Percentiles rank a stretch among this genome's conserved stretches.
Conservation (phyloP, 2,797 vertebrate genomes). For the Micropoecilia bifurca region DNA sequence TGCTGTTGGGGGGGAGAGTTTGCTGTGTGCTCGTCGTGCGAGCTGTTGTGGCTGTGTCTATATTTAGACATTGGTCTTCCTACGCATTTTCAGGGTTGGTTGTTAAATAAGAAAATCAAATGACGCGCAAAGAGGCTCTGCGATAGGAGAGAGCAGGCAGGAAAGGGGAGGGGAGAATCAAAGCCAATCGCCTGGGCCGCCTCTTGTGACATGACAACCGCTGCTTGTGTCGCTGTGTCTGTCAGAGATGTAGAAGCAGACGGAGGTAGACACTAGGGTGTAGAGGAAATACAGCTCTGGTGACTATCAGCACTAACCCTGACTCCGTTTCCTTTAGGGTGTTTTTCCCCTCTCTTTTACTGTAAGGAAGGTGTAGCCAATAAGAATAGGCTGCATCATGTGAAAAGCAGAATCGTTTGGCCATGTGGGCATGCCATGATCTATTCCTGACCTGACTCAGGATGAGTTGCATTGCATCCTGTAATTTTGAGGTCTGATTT, state of each 20-base stretch:
- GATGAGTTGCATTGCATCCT: conserved; percentile 68
- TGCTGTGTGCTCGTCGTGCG: conserved; percentile 64
- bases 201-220: conserved; percentile 70
- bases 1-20: conserved; percentile 66
- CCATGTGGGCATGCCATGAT: conserved; percentile 53
- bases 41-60: conserved; percentile 84
- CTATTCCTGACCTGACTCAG: conserved; percentile 64
- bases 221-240: conserved; percentile 37
- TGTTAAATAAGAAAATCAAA: conserved; percentile 89
- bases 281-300: conserved; percentile 66
- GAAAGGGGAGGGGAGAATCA: conserved; percentile 72
- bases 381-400: conserved; percentile 38
- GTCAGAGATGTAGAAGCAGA: conserved; percentile 51
- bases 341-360: conserved; percentile 1
- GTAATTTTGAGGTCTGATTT: conserved; percentile 62
- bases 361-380: conserved; percentile 22
- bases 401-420: conserved; percentile 49
- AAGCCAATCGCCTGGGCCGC: conserved; percentile 74
- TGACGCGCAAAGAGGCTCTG: conserved; percentile 80
- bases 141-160: conserved; percentile 58
- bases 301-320: conserved; percentile 58
- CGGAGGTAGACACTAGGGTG: conserved; percentile 55
- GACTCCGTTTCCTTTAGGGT: conserved; percentile 27
- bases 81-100: conserved; percentile 87
- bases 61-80: conserved; percentile 87